phyloP scores from a whole-genome alignment of 2,113 vertebrate genomes.

The Cromileptes altivelis region DNA sequence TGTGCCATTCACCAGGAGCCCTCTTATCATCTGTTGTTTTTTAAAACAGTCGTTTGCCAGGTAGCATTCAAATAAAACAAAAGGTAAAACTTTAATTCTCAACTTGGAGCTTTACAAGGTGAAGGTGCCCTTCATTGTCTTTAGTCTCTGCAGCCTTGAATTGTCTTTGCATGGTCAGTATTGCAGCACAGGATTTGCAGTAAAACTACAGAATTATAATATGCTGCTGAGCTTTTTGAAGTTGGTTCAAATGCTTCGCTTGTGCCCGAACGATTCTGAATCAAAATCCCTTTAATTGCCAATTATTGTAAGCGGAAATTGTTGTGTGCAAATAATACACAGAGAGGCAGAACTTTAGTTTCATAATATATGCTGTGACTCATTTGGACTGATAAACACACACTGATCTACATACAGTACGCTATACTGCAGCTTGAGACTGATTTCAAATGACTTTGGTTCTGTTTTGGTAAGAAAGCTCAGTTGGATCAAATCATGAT shows the following conservation, averaged over 20 bases:
- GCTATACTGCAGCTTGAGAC: no score
- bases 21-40: not conserved
- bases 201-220: conserved; percentile 9
- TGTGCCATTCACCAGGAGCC: not conserved
- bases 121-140: conserved; percentile 31
- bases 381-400: not conserved
- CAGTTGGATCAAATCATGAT: not conserved
- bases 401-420: not conserved
- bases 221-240: conserved; percentile 29
- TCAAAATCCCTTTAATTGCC: conserved; percentile 38
- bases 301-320: conserved; percentile 20
- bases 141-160: conserved; percentile 25
- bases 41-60: not conserved
- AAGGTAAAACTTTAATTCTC: not conserved
- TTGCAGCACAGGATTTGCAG: conserved; percentile 32
- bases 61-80: not conserved
- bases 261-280: conserved; percentile 6
- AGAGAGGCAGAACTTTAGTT: not conserved
- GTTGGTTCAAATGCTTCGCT: conserved; percentile 22
- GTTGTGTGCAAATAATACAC: not conserved
- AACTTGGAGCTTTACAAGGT: conserved; percentile 8
- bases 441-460: not conserved
- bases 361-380: not conserved
- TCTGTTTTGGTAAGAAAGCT: not conserved
- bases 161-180: conserved; percentile 46